Base-by-base conservation (phyloP, 2,797 vertebrate species). In the Luscinia megarhynchos region DNA sequence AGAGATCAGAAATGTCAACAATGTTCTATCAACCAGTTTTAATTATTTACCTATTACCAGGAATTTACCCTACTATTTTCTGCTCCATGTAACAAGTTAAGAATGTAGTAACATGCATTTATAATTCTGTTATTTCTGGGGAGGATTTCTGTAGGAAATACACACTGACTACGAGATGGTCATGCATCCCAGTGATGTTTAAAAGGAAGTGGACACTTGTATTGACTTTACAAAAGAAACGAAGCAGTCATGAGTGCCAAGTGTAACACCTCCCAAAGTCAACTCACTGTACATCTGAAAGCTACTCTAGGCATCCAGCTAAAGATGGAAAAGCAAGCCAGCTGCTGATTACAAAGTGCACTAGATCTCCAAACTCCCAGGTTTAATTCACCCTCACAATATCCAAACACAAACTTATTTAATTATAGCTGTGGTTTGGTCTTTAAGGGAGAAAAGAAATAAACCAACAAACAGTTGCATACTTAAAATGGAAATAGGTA, bases 301-400 rank as follows among this genome's bases (percentile, higher is more conserved):
- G 38, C 43, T 64, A 59, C 34, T 59, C 69, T 61, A 84, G 63
- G 38, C 18, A 45, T 12, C 40, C 32, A 69, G n/a, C 48, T 68
- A 23, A 76, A 54, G 68, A 38, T 3, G 3, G 12, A 3, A 3
- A 19, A 79, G 38, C 0, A 0, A 63, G 20, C 3, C 66, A 78
- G 58, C 18, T 46, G 45, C 21, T 46, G 45, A 58, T 38, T 62
- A 59, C 6, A 41, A 61, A 53, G 34, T 9, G n/a, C 16, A 29
- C 16, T 34, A 34, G 3, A 32, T 51, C 30, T 53, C 26, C 23
- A 43, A 38, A 57, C 16, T 75, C 51, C 10, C n/a, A 48, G 12
- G 48, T 73, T 74, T 80, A 64, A 26, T 75, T 46, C 34, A 66
- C 22, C 24, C 59, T 77, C 53, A 69, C 1, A 4, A 63, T 26